These are phyloP conservation scores for Muscicapa striata DNA, from an alignment of 2,797 vertebrate genomes.

Conservation along the genomic window DNA sequence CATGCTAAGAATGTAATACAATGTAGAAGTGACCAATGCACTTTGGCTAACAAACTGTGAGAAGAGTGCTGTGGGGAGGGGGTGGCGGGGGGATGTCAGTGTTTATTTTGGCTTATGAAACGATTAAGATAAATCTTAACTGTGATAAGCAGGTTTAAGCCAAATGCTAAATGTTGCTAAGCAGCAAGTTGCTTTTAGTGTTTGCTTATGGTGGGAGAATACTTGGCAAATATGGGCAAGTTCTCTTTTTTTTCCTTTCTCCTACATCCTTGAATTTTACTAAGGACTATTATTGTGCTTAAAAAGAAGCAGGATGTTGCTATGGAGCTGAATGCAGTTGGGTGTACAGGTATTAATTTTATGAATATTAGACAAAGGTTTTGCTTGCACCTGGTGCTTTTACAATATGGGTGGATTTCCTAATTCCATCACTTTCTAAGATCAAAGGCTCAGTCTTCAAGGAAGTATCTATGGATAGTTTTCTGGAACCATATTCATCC, in stretches of 20 bases:
- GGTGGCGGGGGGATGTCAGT: neutral
- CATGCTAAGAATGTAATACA: neutral
- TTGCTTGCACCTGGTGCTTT: neutral
- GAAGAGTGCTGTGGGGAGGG: conserved; percentile 77
- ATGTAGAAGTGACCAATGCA: neutral
- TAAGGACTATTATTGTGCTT: neutral
- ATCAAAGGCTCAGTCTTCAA: neutral
- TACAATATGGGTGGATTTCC: neutral
- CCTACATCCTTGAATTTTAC: neutral
- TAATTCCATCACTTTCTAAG: neutral
- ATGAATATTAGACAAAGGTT: neutral
- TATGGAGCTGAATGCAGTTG: neutral
- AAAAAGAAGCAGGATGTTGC: neutral
- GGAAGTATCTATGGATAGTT: neutral
- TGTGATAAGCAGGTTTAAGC: conserved; percentile 42
- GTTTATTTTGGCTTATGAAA: conserved; percentile 80
- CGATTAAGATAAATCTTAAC: conserved; percentile 55
- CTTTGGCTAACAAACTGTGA: conserved; percentile 71
- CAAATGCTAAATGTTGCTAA: conserved; percentile 51
- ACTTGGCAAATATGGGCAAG: neutral
- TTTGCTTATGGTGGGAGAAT: conserved; percentile 14
- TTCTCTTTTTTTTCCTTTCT: neutral
- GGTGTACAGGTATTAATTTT: neutral
- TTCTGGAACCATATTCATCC: neutral
- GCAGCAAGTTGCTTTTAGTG: conserved; percentile 10